Evolutionary conservation across 2,113 vertebrate species (phyloP), one percentile per base, ranked within the genome.

Genomic region (Arizona elegans): DNA sequence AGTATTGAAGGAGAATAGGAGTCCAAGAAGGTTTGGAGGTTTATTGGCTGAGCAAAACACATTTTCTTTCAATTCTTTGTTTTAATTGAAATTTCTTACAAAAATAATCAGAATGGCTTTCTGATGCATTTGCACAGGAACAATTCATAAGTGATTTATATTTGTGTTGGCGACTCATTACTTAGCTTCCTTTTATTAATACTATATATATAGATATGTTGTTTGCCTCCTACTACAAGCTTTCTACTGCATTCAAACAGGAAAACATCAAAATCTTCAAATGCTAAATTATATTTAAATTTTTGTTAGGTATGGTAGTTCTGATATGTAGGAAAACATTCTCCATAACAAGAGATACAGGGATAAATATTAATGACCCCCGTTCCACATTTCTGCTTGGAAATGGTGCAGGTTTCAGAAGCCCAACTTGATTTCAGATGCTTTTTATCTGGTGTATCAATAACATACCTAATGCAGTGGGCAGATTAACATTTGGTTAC

Each of bases 61-160:
- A 96, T 92, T 91, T 55, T 95, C 65, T 55, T 75, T 97, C 95
- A 95, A 96, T 97, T 96, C 96, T 97, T 97, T 97, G 98, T 97
- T 98, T 98, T 98, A 98, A 98, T 97, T 98, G 97, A 98, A 98
- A 96, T 98, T 98, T 97, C 96, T 98, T 98, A 98, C 97, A 98
- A 98, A 98, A 98, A 98, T 98, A 98, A 98, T 98, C 97, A 98
- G 97, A 97, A 98, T 98, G 97, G 97, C 97, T 98, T 97, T 97
- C 86, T 87, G 38, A 23, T 56, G 33, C 70, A 21, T 91, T 3
- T 33, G 19, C 17, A 29, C 75, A 97, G 97, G 96, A 97, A 96
- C 97, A 97, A 97, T 96, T 97, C 92, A 97, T 94, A 96, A 97
- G 97, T 97, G 97, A 96, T 96, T 97, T 97, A 97, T 96, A 94